phyloP scores from a whole-genome alignment of 2,888 invertebrate species.

The Dasypogon diadema region DNA sequence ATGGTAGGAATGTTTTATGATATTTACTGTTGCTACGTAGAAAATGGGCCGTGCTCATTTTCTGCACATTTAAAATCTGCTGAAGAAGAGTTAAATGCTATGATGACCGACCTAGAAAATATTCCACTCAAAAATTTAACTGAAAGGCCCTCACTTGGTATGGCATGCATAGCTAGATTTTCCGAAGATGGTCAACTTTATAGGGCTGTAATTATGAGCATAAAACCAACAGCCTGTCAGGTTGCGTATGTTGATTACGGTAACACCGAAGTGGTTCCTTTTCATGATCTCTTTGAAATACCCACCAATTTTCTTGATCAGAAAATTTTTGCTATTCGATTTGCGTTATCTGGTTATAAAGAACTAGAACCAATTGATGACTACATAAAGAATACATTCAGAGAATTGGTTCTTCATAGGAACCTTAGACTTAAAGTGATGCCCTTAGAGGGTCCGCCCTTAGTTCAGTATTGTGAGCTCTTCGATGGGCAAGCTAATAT shows the following conservation, averaged over 20 bases:
- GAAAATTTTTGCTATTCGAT: constrained; percentile 81
- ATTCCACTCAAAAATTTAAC: constrained; percentile 73
- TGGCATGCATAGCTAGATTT: constrained; percentile 81
- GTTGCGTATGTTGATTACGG: constrained; percentile 87
- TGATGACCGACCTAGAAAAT: constrained; percentile 81
- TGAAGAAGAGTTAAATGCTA: constrained; percentile 73
- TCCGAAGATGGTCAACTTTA: constrained; percentile 78
- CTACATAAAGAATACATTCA: constrained; percentile 78
- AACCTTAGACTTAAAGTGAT: constrained; percentile 76
- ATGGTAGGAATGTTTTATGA: constrained; percentile 73
- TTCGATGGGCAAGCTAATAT: constrained; percentile 74
- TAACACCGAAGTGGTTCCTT: constrained; percentile 79
- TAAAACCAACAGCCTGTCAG: constrained; percentile 79
- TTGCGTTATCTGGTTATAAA: constrained; percentile 79
- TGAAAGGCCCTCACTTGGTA: constrained; percentile 80
- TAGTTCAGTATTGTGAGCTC: constrained; percentile 82
- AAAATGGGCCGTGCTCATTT: constrained; percentile 84
- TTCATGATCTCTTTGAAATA: constrained; percentile 80
- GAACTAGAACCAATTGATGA: constrained; percentile 72
- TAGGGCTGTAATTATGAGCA: constrained; percentile 81
- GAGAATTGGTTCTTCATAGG: constrained; percentile 75
- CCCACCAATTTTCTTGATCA: constrained; percentile 79
- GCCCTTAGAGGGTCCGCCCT: constrained; percentile 77
- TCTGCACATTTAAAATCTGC: constrained; percentile 78
- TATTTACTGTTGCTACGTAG: constrained; percentile 81